Base-by-base conservation (phyloP, 1,140 invertebrate species). In the Littorina saxatilis region DNA sequence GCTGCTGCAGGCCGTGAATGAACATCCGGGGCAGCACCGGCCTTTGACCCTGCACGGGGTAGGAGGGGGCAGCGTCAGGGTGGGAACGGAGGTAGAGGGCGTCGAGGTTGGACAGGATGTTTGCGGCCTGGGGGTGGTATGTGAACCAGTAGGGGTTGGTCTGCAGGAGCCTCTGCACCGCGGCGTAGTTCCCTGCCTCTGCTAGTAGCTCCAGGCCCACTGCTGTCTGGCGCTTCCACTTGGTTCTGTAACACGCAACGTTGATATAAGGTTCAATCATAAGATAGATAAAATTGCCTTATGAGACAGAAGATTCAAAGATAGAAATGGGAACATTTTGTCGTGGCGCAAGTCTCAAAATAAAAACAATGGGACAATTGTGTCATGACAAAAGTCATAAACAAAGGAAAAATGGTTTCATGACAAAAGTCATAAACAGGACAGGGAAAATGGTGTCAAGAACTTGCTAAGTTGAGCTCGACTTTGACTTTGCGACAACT, bases 151-250 rank as follows among this genome's bases (percentile, higher is more conserved):
- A 96, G 93, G 94, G 91, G 70, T 93, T 93, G 90, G 93, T 91
- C 32, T 97, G 96, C 90, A 99, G 97, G 80, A 99, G 94, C 80
- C 98, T 94, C 92, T 99, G 98, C 85, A 99, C 96, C 3, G 98
- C 98, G 0, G 97, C 98, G 91, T 98, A 98, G 93, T 99, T 99
- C 9, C 97, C 97, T 0, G 97, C 97, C 91, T 99, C 98, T 0
- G 98, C 96, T 74, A 99, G 92, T 32, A 99, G 94, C 92, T 99
- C 98, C 83, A 99, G 92, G 0, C 98, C 98, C 0, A 99, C 98
- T 0, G 98, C 97, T 3, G 98, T 98, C 92, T 99, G 99, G 11
- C 98, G 95, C 92, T 99, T 99, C 98, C 98, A 99, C 94, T 99
- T 99, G 88, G 99, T 99, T 93, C 98, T 99, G 95, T 15, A 83